Evolutionary conservation across 2,888 invertebrate species (phyloP).

Genomic region (Agrilus biguttatus): DNA sequence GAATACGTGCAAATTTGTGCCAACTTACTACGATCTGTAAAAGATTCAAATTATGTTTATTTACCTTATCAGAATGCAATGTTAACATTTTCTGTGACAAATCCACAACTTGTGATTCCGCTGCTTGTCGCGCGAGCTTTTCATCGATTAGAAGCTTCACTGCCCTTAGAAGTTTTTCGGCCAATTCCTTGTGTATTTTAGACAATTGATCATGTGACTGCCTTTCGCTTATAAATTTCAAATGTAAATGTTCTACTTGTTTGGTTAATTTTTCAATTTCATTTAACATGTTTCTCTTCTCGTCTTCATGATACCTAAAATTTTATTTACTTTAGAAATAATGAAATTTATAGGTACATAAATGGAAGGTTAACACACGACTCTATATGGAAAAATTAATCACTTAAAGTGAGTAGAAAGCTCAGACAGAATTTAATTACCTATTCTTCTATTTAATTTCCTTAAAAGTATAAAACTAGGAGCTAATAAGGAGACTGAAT

Average conservation of each 20-base stretch:
- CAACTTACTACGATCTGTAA: background rate
- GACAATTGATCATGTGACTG: conserved; percentile 13
- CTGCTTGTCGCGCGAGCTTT: conserved; percentile 15
- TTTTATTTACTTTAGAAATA: background rate
- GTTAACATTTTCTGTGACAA: conserved; percentile 3
- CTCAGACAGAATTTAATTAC: too few relatives aligned
- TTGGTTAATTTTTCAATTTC: conserved; percentile 11
- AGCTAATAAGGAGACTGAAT: too few relatives aligned
- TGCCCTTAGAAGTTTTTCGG: conserved; percentile 17
- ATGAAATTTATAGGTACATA: too few relatives aligned
- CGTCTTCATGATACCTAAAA: conserved; percentile 11
- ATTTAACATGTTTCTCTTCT: conserved; percentile 9
- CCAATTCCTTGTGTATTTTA: conserved; percentile 18
- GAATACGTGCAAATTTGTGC: too few relatives aligned
- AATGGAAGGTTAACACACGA: too few relatives aligned
- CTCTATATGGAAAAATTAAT: too few relatives aligned
- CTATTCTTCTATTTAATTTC: too few relatives aligned
- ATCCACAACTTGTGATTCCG: conserved; percentile 5
- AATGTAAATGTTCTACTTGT: conserved; percentile 11
- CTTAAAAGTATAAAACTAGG: too few relatives aligned
- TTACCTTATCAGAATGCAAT: conserved; percentile 6
- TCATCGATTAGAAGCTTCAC: conserved; percentile 18
- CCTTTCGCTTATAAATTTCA: conserved; percentile 13
- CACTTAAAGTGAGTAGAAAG: too few relatives aligned
- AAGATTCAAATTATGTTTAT: background rate